These are phyloP conservation scores for Hydractinia echinata DNA, from an alignment of 30 jellyfish, hydroid and myxozoan genomes.

Conservation along the genomic window DNA sequence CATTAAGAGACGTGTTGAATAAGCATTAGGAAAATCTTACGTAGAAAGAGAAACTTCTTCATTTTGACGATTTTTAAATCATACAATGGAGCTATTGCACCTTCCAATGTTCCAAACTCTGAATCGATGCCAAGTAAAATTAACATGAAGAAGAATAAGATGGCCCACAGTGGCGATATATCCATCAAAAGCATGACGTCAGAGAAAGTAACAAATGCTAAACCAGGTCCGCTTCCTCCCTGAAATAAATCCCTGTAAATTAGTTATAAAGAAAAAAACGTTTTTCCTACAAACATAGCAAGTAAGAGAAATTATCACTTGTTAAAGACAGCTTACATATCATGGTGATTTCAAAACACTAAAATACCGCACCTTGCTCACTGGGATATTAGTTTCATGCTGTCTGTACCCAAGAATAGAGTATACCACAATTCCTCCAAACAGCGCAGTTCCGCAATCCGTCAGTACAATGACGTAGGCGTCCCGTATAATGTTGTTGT, in stretches of 20 bases:
- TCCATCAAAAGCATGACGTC: conserved; percentile 86
- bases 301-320: not conserved
- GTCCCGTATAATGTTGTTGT: conserved; percentile 69
- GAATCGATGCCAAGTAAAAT: conserved; percentile 82
- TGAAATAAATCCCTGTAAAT: not conserved
- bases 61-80: conserved; percentile 66
- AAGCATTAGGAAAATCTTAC: conserved; percentile 30
- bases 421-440: conserved; percentile 73
- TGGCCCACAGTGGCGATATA: conserved; percentile 94
- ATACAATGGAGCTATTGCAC: conserved; percentile 81
- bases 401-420: conserved; percentile 83
- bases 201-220: conserved; percentile 79
- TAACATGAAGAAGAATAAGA: conserved; percentile 76
- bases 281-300: not conserved
- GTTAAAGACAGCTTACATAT: not conserved
- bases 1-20: not conserved
- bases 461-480: conserved; percentile 67
- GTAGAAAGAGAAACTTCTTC: conserved; percentile 54
- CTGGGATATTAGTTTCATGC: conserved; percentile 38
- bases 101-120: conserved; percentile 86
- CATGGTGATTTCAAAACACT: not conserved
- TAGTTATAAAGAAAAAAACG: not conserved
- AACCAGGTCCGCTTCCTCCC: conserved; percentile 88
- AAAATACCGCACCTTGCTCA: conserved; percentile 25
- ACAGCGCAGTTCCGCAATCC: conserved; percentile 65